Percentiles rank a stretch among this genome's conserved stretches.
These are phyloP conservation scores for Cervus canadensis DNA, from an alignment of 2,113 vertebrate species.

Conservation along the genomic window DNA sequence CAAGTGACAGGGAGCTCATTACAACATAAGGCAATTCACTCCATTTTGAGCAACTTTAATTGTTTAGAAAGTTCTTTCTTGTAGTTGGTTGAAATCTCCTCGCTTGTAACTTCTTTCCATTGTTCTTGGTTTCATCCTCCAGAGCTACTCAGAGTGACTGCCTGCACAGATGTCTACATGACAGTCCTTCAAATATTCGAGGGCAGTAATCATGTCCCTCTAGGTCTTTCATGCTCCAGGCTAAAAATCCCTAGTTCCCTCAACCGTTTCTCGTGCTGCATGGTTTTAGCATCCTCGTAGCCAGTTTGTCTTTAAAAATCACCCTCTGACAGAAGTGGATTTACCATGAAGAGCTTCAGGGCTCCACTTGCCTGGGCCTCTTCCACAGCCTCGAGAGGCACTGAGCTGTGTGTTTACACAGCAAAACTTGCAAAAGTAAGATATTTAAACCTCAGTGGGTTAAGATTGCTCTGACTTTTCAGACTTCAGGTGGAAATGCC, in stretches of 20 bases:
- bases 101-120: neutral
- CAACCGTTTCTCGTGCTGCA: neutral
- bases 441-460: neutral
- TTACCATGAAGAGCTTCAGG: neutral
- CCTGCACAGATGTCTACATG: neutral
- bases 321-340: neutral
- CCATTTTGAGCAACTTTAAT: conserved; percentile 9
- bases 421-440: neutral
- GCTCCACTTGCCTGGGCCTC: neutral
- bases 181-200: conserved; percentile 9
- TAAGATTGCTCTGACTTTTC: neutral
- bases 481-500: neutral
- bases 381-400: neutral
- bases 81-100: neutral
- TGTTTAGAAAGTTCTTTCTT: conserved; percentile 16
- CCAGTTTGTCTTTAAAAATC: neutral
- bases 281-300: neutral
- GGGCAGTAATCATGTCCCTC: neutral
- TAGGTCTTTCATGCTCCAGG: neutral
- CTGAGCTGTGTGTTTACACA: neutral
- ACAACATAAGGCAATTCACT: neutral
- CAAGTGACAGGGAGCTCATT: neutral
- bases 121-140: conserved; percentile 18
- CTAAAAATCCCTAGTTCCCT: neutral
- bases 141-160: neutral